Base-by-base conservation (phyloP, 1,140 invertebrate genomes). In the Calosoma granatense region DNA sequence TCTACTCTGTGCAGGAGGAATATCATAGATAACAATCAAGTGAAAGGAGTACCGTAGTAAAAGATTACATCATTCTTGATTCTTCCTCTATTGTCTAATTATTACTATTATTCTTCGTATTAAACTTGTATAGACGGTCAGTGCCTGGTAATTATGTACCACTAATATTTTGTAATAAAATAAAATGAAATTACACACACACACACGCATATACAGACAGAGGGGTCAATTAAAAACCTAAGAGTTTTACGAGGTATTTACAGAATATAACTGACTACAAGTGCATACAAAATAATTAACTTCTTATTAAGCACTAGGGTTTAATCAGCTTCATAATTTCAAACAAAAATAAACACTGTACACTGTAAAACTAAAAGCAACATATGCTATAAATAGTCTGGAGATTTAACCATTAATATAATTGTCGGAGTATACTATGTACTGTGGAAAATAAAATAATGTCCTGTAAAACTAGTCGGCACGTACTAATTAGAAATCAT, bases 231-330 rank as follows among this genome's bases (percentile, higher is more conserved):
- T 47, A 47, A 47, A 47, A 47, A 17, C 41, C 15, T 17, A 9
- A 9, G 17, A 47, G 41, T 47, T 47, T 47, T 47, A 47, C 15
- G 41, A 47, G 6, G 9, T 47, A 11, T 17, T 17, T 47, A 47
- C 17, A 47, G 9, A 47, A 17, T 17, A 47, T 47, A 47, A 47
- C 17, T 47, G 41, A 17, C 41, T 17, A 17, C 17, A 47, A 47
- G 41, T 47, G 41, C 41, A 47, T 47, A 47, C 41, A 47, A 47
- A 12, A 17, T 47, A 47, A 47, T 47, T 47, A 47, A 47, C 17
- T 47, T 47, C 41, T 47, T 47, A 47, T 17, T 47, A 47, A 47
- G 41, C 41, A 47, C 41, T n/a, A n/a, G n/a, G 41, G 9, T 47
- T 47, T 47, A 47, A 47, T 47, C 41, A 47, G 41, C 41, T 11